phyloP scores from a whole-genome alignment of 2,888 invertebrate genomes.

The Cheilosia scutellata region DNA sequence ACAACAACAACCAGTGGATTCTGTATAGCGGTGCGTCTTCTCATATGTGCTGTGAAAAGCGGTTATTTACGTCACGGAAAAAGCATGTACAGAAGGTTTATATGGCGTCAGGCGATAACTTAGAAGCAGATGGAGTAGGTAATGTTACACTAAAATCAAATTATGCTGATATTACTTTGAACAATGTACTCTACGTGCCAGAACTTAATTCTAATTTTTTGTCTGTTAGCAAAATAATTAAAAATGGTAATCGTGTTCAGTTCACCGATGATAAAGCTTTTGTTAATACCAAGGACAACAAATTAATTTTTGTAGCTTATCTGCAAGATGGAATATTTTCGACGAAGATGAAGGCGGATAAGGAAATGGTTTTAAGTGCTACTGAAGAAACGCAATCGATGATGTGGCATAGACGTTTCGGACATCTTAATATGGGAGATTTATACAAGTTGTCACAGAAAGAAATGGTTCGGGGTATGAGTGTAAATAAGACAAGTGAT shows the following conservation, averaged over 20 bases:
- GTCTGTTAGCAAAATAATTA: conserved; percentile 44
- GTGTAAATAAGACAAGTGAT: conserved; percentile 23
- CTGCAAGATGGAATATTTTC: conserved; percentile 29
- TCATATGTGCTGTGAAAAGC: conserved; percentile 37
- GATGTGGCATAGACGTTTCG: conserved; percentile 48
- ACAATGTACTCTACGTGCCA: conserved; percentile 43
- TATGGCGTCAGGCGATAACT: conserved; percentile 32
- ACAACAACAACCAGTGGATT: conserved; percentile 22
- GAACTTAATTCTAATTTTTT: conserved; percentile 34
- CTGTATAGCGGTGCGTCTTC: conserved; percentile 48
- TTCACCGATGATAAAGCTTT: conserved; percentile 33
- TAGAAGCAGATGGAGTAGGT: conserved; percentile 33
- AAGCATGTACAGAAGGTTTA: conserved; percentile 16
- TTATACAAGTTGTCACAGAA: conserved; percentile 36
- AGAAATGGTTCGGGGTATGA: conserved; percentile 45
- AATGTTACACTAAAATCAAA: conserved; percentile 6
- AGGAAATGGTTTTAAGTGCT: conserved; percentile 33
- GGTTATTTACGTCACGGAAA: conserved; percentile 22
- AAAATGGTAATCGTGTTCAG: conserved; percentile 23
- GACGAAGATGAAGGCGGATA: conserved; percentile 13
- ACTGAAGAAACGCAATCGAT: conserved; percentile 3
- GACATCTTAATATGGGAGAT: conserved; percentile 41
- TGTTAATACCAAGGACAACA: conserved; percentile 18
- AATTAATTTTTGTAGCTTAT: conserved; percentile 18
- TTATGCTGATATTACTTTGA: conserved; percentile 18